phyloP scores from a whole-genome alignment of 2,113 vertebrate species.

The Syrrhaptes paradoxus region DNA sequence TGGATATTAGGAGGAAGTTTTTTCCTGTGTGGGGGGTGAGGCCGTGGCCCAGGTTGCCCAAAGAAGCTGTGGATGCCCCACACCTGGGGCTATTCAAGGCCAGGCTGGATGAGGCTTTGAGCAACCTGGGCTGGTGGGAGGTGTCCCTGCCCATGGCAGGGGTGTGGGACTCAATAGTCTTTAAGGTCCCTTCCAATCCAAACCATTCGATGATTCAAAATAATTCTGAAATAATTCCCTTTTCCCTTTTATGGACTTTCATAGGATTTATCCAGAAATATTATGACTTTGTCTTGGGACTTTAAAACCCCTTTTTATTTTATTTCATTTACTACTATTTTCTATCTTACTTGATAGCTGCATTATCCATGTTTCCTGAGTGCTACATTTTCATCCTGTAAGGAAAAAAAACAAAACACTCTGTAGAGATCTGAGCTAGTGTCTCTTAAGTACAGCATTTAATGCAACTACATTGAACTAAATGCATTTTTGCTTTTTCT shows the following conservation, averaged over 20 bases:
- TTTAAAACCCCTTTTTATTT: neutral
- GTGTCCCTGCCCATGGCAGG: too few relatives aligned
- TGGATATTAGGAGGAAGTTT: too few relatives aligned
- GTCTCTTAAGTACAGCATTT: neutral
- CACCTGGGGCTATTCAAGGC: too few relatives aligned
- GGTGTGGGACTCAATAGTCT: too few relatives aligned
- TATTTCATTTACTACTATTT: neutral
- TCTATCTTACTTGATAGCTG: neutral
- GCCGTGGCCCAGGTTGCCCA: too few relatives aligned
- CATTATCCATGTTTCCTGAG: neutral
- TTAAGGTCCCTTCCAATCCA: too few relatives aligned
- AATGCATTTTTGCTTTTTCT: neutral
- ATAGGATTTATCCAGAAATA: neutral
- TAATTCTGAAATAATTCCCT: neutral
- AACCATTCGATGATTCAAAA: neutral
- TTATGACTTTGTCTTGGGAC: neutral
- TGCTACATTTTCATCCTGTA: conserved; percentile 15
- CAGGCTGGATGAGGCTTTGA: too few relatives aligned
- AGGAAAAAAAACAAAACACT: neutral
- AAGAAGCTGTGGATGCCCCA: too few relatives aligned
- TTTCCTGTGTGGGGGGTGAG: too few relatives aligned
- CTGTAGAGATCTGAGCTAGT: neutral
- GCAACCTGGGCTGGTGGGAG: too few relatives aligned
- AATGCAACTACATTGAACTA: neutral
- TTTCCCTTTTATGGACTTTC: neutral